These are phyloP conservation scores for Rosalia funebris DNA, from an alignment of 2,888 invertebrate species.

Conservation along the genomic window DNA sequence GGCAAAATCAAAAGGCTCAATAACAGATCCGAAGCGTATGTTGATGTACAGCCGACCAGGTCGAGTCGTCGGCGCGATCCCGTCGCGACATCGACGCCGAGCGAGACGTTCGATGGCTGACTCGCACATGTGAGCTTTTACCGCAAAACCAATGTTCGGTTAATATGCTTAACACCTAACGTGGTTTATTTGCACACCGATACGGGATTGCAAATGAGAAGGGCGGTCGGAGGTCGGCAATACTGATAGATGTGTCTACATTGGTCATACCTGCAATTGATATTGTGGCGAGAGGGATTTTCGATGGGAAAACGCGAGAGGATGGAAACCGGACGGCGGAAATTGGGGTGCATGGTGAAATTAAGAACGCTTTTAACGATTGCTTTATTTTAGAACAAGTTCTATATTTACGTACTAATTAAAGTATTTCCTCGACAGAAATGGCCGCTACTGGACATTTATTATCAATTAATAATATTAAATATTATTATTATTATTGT, in stretches of 20 bases:
- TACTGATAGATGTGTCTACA: slow-evolving; percentile 60
- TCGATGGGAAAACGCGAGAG: too few species aligned
- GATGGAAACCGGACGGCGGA: too few species aligned
- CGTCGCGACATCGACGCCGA: slow-evolving; percentile 32
- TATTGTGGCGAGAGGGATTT: slow-evolving; percentile 49
- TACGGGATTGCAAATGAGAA: slow-evolving; percentile 47
- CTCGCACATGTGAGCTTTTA: slow-evolving; percentile 57
- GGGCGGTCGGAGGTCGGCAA: slow-evolving; percentile 50
- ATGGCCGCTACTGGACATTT: too few species aligned
- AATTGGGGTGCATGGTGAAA: too few species aligned
- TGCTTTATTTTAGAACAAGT: too few species aligned
- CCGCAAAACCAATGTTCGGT: slow-evolving; percentile 61
- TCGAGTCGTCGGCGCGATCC: slow-evolving; percentile 26
- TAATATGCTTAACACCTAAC: slow-evolving; percentile 64
- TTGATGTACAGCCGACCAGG: slow-evolving; percentile 51
- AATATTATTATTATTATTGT: too few species aligned
- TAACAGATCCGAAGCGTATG: slow-evolving; percentile 57
- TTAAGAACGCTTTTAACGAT: too few species aligned
- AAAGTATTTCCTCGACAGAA: too few species aligned
- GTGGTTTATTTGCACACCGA: slow-evolving; percentile 52
- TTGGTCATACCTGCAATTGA: slow-evolving; percentile 59
- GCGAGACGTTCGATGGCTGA: slow-evolving; percentile 44
- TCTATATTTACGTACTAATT: too few species aligned
- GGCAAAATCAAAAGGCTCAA: slow-evolving; percentile 60
- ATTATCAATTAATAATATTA: too few species aligned